Base-by-base conservation (phyloP, 2,888 invertebrate genomes). In the Acleris cristana region DNA sequence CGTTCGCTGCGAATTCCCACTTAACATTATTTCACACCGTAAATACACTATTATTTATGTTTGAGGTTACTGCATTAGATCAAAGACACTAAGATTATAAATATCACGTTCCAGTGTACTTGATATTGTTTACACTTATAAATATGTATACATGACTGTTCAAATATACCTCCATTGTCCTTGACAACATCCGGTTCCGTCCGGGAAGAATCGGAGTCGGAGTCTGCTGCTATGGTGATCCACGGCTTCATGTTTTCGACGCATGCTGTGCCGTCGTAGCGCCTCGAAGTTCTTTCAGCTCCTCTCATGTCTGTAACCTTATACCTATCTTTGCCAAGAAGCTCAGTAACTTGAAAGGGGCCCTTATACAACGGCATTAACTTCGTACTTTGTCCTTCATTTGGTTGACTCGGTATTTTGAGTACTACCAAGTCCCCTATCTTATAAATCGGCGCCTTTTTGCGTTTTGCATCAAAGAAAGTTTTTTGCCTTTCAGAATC, bases 191-290 rank as follows among this genome's bases (percentile, higher is more conserved):
- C 56, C 14, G 56, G 45, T 45, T 44, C 19, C 0, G 23, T 12
- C 1, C 21, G 3, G 1, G 21, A 7, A 26, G 26, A 1, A 3
- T 21, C 21, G 2, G 16, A 19, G 18, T 55, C 55, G 1, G 55
- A 34, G 10, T 45, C 44, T 21, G 16, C 7, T 12, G 8, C 44
- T 21, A 57, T 0, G 21, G 2, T 23, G 56, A 57, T 45, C 56
- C 56, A 57, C 5, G 56, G 56, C 16, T 57, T 57, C 44, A 57
- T 57, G 23, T 57, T 57, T 3, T 57, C 56, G 2, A 57, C 56
- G 8, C 56, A 57, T 0, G 56, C 56, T 0, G n/a, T 16, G 0
- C 56, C 56, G 21, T 57, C 8, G 23, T 57, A 57, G 1, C 56
- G 44, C 23, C 23, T 44, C n/a, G 56, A 23, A 8, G 14, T 57